Evolutionary conservation across 53 echinoderm and acorn worm species (phyloP), one percentile per base, ranked within the genome.

Genomic region (Temnopleurus reevesii): DNA sequence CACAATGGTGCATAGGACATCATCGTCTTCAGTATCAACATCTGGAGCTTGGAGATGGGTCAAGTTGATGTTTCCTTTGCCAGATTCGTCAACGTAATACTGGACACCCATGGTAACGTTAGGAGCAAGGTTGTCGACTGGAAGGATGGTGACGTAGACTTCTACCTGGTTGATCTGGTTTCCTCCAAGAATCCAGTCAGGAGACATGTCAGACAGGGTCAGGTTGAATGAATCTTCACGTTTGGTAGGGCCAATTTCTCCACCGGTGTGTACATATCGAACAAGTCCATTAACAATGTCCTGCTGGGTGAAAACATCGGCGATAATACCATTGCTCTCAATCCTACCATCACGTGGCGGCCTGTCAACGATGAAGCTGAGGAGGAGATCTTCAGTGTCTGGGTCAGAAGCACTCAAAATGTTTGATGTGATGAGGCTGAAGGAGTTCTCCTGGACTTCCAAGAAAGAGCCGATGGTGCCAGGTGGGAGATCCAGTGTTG

Each of bases 351-450:
- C 90, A 33, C 4, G 6, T 30, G 99, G 94, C 26, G 17, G 53
- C 59, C 89, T 81, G 51, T 94, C 93, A 26, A 96, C 76, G 38
- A 96, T 93, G 90, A 99, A 99, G 33, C 91, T 96, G 15, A 99
- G 92, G 54, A 90, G 90, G 25, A 99, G 91, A 81, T 99, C 95
- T 79, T 99, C 99, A 19, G 99, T 96, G 84, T 99, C 99, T 10
- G 96, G 96, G 89, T 99, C 99, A 66, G 99, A 96, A 81, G 99
- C 99, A 94, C 96, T 96, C 36, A 99, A 77, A 59, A 99, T 93
- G 81, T 99, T 96, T 53, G 94, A 94, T 25, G 96, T 99, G 64
- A 99, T 99, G 59, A 99, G 93, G 80, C 95, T 99, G 65, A 89
- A 93, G 10, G 91, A 90, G 76, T 94, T 93, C 85, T 99, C 99